These are phyloP conservation scores for Anas flavirostris DNA, from an alignment of 2,797 vertebrate species.

Conservation along the genomic window DNA sequence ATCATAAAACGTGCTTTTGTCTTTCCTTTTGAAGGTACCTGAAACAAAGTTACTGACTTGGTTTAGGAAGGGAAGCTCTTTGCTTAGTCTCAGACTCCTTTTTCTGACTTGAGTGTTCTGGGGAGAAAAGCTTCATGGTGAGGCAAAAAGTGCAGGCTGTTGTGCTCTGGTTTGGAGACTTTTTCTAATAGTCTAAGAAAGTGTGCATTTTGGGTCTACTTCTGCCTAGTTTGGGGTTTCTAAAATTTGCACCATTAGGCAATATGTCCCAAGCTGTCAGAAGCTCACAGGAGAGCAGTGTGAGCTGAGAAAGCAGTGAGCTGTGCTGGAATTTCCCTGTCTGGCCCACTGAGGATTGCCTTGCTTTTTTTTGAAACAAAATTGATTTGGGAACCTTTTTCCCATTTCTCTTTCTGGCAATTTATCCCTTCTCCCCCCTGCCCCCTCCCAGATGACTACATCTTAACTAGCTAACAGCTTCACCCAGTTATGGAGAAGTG, in stretches of 20 bases:
- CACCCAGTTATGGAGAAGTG: not conserved
- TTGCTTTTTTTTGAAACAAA: not conserved
- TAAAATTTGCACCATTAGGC: not conserved
- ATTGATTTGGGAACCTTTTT: not conserved
- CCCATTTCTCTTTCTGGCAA: not conserved
- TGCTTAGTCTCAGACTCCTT: fast-evolving
- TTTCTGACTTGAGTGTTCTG: not conserved
- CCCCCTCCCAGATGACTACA: not conserved
- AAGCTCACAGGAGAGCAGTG: fast-evolving
- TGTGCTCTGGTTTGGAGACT: not conserved
- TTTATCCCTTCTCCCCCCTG: not conserved
- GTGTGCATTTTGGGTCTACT: not conserved
- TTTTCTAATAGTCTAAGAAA: not conserved
- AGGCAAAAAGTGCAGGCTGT: not conserved
- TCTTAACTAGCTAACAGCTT: not conserved
- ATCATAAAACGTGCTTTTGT: constrained; percentile 19
- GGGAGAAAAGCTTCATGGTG: not conserved
- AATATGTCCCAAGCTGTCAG: not conserved
- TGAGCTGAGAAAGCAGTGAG: not conserved
- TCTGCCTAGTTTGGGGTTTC: not conserved
- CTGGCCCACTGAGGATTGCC: not conserved
- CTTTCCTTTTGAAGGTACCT: not conserved
- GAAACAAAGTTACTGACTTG: not conserved
- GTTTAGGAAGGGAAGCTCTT: not conserved
- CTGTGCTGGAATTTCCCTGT: not conserved